Conservation (phyloP, 2,797 vertebrate genomes). For the Aulostomus chinensis region DNA sequence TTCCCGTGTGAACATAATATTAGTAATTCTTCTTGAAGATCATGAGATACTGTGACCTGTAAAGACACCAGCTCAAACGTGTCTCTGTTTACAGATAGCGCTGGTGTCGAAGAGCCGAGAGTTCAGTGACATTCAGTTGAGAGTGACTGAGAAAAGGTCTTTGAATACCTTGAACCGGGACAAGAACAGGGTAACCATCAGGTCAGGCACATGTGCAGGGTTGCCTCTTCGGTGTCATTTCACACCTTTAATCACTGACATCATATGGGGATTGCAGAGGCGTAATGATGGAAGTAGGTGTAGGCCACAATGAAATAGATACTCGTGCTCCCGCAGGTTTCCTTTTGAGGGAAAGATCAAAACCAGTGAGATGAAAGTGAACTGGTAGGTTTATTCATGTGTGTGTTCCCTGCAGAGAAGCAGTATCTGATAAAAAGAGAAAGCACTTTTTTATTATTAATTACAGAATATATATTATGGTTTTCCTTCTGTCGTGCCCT, state of each 20-base stretch:
- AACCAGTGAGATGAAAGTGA: slow-evolving; percentile 97
- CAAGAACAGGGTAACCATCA: slow-evolving; percentile 90
- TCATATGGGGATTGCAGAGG: not conserved
- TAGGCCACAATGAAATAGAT: not conserved
- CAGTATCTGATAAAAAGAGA: too few relatives aligned
- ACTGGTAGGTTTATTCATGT: slow-evolving; percentile 83
- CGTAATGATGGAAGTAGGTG: not conserved
- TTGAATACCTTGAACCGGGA: slow-evolving; percentile 93
- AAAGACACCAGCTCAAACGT: not conserved
- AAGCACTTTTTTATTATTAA: not conserved
- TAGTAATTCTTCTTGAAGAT: too few relatives aligned
- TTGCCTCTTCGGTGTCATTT: too few relatives aligned
- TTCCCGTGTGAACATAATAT: too few relatives aligned
- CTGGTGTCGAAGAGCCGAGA: slow-evolving; percentile 89
- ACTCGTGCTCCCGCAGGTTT: slow-evolving; percentile 79
- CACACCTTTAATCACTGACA: too few relatives aligned
- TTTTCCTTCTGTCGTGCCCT: slow-evolving; percentile 1
- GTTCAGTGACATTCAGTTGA: slow-evolving; percentile 90
- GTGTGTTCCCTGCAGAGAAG: not conserved
- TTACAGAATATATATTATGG: not conserved
- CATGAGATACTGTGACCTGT: too few relatives aligned
- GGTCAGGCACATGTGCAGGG: slow-evolving; percentile 71
- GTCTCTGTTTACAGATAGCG: slow-evolving; percentile 78
- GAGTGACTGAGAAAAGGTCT: slow-evolving; percentile 91
- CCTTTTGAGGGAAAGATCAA: slow-evolving; percentile 95